Percentiles rank a stretch among this genome's conserved stretches.
These are phyloP conservation scores for Schizothorax lantsangensis DNA, from an alignment of 2,797 vertebrate species.

Conservation along the genomic window DNA sequence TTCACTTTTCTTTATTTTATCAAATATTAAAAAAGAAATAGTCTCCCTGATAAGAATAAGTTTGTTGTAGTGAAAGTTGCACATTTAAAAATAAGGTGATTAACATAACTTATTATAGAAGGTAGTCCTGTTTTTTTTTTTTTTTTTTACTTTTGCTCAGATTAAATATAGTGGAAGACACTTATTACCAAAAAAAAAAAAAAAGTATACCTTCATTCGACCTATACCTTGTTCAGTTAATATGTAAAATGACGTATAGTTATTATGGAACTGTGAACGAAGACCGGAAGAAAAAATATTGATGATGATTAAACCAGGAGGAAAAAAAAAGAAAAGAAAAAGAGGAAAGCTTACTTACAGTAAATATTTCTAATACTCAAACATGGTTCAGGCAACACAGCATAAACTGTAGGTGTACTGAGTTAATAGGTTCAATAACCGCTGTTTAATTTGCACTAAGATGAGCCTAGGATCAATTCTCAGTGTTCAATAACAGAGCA, in stretches of 20 bases:
- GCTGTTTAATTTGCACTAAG: background rate
- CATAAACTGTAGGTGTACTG: background rate
- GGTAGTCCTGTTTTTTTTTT: too few relatives aligned
- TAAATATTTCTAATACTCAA: background rate
- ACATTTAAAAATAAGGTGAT: background rate
- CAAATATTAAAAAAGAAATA: background rate
- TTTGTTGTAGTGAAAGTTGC: background rate
- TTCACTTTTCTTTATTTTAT: background rate
- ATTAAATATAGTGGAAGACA: background rate
- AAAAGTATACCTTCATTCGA: too few relatives aligned
- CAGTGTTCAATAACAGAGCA: background rate
- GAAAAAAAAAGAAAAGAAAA: background rate
- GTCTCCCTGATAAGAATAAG: background rate
- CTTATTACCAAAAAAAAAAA: background rate
- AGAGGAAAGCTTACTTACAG: background rate
- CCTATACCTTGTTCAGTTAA: background rate
- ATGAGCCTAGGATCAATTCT: background rate
- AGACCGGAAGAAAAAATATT: background rate
- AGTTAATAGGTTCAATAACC: background rate
- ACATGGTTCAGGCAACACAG: background rate
- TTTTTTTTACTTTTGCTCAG: too few relatives aligned
- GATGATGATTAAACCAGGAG: background rate
- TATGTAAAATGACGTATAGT: background rate
- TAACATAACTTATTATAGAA: too few relatives aligned
- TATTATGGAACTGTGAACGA: background rate